These are phyloP conservation scores for Callitettix versicolor DNA, from an alignment of 1,140 invertebrate species.

Conservation along the genomic window DNA sequence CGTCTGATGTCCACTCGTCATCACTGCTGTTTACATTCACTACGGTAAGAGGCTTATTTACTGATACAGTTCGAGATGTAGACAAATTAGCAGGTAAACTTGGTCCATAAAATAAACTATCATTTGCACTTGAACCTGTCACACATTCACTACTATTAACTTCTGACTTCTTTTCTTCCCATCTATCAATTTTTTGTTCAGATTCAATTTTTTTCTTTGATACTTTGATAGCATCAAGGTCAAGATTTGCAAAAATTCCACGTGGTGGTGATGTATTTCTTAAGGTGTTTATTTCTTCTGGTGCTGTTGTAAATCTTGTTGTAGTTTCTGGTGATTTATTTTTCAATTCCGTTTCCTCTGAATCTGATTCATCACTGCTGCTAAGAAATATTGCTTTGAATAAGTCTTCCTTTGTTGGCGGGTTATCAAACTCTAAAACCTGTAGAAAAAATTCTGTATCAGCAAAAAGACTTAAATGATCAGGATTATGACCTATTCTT, in stretches of 20 bases:
- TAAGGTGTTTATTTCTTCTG: constrained; percentile 36
- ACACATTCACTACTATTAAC: not conserved
- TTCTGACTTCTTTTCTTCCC: constrained; percentile 14
- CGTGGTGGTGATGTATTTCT: constrained; percentile 54
- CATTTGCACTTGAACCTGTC: constrained; percentile 11
- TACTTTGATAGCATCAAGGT: constrained; percentile 41
- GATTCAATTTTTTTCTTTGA: constrained; percentile 24
- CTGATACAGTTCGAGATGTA: constrained; percentile 19
- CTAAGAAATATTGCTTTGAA: constrained; percentile 55
- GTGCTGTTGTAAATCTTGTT: constrained; percentile 11
- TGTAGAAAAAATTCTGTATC: constrained; percentile 10
- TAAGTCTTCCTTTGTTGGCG: constrained; percentile 48
- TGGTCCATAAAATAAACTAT: constrained; percentile 13
- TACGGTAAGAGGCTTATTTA: constrained; percentile 24
- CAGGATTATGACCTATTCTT: no score
- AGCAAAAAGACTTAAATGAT: not conserved
- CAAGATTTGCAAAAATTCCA: constrained; percentile 63
- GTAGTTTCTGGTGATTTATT: constrained; percentile 21
- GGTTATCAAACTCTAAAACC: constrained; percentile 27
- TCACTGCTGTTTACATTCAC: constrained; percentile 20
- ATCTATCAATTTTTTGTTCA: constrained; percentile 22
- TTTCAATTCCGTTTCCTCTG: constrained; percentile 25
- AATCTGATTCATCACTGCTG: constrained; percentile 43
- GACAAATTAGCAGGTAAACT: constrained; percentile 22
- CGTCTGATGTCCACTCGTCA: constrained; percentile 31